Evolutionary conservation across 2,113 vertebrate genomes (phyloP).

Genomic region (Paramormyrops kingsleyae): DNA sequence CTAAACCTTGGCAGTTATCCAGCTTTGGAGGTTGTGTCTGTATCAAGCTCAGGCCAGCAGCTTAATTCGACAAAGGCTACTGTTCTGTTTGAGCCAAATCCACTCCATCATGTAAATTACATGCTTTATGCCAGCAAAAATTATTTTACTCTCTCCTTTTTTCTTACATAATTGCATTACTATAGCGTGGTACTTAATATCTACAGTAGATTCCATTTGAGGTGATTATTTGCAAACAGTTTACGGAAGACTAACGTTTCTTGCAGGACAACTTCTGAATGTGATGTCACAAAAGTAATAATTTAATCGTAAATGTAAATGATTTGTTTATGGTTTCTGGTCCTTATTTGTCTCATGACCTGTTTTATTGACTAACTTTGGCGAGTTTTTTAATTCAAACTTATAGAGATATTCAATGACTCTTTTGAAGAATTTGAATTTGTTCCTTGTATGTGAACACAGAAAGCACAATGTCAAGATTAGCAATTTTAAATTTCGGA

Average conservation of each 20-base stretch:
- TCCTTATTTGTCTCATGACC: background rate
- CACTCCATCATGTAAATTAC: background rate
- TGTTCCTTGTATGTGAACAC: constrained; percentile 34
- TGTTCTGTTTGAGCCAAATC: background rate
- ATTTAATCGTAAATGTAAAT: background rate
- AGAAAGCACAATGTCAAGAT: constrained; percentile 19
- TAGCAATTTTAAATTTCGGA: background rate
- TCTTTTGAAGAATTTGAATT: constrained; percentile 34
- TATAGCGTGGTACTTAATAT: background rate
- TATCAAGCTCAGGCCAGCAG: background rate
- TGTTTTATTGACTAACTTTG: background rate
- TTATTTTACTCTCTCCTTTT: background rate
- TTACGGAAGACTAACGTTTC: background rate
- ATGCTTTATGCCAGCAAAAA: background rate
- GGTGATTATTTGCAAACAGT: background rate
- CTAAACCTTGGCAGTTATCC: background rate
- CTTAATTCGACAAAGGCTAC: background rate
- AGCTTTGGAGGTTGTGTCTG: background rate
- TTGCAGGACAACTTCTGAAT: background rate
- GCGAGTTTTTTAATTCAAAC: background rate
- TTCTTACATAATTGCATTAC: background rate
- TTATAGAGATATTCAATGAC: background rate
- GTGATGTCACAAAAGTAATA: background rate
- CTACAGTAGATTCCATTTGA: background rate
- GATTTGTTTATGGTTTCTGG: background rate